These are phyloP conservation scores for Gopherus flavomarginatus DNA, from an alignment of 2,113 vertebrate genomes.

Conservation along the genomic window DNA sequence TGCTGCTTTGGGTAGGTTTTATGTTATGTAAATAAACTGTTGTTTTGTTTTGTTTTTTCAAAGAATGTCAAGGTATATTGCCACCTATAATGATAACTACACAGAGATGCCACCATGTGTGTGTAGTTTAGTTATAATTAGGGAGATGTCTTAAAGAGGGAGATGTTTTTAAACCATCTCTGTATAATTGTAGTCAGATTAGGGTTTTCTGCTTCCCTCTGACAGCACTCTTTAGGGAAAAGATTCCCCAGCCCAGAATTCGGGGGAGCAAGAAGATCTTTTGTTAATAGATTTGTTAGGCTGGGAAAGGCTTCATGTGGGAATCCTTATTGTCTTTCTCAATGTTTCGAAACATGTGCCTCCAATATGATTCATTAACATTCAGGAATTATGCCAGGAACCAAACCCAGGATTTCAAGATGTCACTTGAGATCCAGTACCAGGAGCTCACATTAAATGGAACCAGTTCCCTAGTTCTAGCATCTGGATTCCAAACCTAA, in stretches of 20 bases:
- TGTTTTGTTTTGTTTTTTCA: neutral
- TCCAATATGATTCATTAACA: neutral
- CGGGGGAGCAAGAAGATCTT: neutral
- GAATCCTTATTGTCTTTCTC: neutral
- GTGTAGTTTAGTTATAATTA: neutral
- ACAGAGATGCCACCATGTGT: neutral
- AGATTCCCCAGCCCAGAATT: neutral
- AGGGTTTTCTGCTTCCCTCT: neutral
- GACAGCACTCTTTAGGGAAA: neutral
- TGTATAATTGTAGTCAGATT: neutral
- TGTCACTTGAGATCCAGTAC: rapidly evolving
- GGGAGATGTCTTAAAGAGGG: neutral
- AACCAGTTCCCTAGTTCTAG: neutral
- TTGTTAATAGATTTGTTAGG: neutral
- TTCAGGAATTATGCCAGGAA: neutral
- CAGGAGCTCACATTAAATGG: neutral
- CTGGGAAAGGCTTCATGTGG: neutral
- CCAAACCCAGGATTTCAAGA: neutral
- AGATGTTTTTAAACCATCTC: neutral
- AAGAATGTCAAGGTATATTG: neutral
- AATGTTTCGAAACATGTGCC: neutral
- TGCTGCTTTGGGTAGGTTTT: neutral
- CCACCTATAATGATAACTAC: neutral
- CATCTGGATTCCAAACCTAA: neutral
- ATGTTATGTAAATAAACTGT: neutral